These are phyloP conservation scores for Philotrypesis tridentata DNA, from an alignment of 1,140 invertebrate genomes.

Conservation along the genomic window DNA sequence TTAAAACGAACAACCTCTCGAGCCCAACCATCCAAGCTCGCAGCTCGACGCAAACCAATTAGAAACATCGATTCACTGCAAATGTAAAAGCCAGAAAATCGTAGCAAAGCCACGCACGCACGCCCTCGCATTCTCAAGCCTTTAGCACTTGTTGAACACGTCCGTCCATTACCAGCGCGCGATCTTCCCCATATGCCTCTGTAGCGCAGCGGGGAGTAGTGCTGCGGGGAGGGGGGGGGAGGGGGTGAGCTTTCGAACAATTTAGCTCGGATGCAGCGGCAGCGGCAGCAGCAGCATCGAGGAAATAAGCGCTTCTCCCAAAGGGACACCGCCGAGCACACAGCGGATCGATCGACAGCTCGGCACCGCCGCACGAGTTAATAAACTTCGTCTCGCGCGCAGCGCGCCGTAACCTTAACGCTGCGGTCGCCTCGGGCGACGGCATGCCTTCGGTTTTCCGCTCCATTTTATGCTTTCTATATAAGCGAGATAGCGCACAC, in stretches of 20 bases:
- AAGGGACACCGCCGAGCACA: background rate
- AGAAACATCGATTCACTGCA: background rate
- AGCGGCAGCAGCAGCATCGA: background rate
- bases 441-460: slow-evolving; percentile 6
- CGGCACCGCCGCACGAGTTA: background rate
- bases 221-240: no score
- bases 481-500: background rate
- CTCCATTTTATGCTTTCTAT: slow-evolving; percentile 2
- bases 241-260: slow-evolving; percentile 6
- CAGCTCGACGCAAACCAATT: background rate
- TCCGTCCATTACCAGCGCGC: background rate
- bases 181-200: background rate
- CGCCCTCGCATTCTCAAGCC: background rate
- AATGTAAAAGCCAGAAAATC: background rate
- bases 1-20: background rate
- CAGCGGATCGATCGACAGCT: slow-evolving; percentile 14
- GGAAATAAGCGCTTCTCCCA: no score
- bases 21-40: background rate
- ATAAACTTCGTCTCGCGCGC: slow-evolving; percentile 26
- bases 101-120: background rate
- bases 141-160: slow-evolving; percentile 23
- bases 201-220: no score
- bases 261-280: background rate
- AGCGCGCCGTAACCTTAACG: slow-evolving; percentile 5
- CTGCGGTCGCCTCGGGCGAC: slow-evolving; percentile 2